Conservation (phyloP, 2,888 invertebrate species). For the Monopis laevigella region DNA sequence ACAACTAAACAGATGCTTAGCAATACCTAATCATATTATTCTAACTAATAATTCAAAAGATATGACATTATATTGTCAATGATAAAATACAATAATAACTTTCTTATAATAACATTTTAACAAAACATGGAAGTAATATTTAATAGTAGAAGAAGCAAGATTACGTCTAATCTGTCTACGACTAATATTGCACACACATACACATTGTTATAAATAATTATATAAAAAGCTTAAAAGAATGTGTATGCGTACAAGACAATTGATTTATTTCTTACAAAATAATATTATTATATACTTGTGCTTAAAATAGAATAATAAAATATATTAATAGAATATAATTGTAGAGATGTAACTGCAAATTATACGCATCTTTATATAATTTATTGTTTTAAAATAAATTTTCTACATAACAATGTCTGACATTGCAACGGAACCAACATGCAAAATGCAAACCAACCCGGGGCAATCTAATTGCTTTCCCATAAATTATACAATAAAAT, state of each 20-base stretch:
- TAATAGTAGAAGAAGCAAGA: not conserved
- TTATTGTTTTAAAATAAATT: not conserved
- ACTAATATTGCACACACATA: constrained; percentile 69
- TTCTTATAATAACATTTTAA: constrained; percentile 29
- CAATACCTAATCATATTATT: constrained; percentile 23
- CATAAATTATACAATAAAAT: constrained; percentile 26
- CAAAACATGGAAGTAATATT: constrained; percentile 43
- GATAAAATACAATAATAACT: constrained; percentile 5
- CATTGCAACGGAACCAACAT: constrained; percentile 30
- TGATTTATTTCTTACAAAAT: constrained; percentile 46
- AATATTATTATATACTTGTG: constrained; percentile 27
- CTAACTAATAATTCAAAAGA: constrained; percentile 11
- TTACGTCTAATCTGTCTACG: constrained; percentile 36
- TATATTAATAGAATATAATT: constrained; percentile 61
- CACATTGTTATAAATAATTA: constrained; percentile 46
- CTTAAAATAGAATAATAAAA: constrained; percentile 37
- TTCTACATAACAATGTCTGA: constrained; percentile 44
- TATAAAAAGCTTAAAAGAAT: constrained; percentile 42
- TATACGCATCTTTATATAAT: constrained; percentile 33
- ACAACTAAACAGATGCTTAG: constrained; percentile 54
- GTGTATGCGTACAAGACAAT: constrained; percentile 63
- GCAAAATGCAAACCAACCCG: constrained; percentile 39
- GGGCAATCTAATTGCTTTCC: constrained; percentile 60
- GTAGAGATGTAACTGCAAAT: constrained; percentile 53
- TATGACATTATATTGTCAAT: constrained; percentile 5